These are phyloP conservation scores for Liparis tanakae DNA, from an alignment of 2,797 vertebrate genomes.

Conservation along the genomic window DNA sequence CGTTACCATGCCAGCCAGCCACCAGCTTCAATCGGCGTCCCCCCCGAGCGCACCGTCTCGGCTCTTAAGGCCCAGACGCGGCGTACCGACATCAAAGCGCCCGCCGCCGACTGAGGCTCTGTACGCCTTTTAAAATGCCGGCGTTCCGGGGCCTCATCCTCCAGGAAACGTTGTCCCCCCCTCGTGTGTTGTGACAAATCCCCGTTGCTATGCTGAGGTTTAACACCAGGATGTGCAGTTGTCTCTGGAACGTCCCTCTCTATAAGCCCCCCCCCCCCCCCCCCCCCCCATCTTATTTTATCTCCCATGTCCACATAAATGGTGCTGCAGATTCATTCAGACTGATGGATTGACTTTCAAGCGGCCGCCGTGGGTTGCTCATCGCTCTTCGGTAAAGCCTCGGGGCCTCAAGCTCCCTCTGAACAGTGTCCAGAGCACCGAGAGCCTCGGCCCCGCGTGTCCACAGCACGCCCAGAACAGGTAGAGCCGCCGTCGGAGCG, in stretches of 20 bases:
- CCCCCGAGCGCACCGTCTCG: too few species aligned
- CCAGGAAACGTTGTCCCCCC: constrained; percentile 17
- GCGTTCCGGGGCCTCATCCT: background rate
- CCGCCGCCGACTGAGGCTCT: background rate
- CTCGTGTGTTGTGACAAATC: constrained; percentile 33
- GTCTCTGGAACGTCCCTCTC: constrained; percentile 42
- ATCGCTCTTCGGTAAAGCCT: constrained; percentile 52
- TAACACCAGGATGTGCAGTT: constrained; percentile 45
- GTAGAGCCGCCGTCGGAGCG: constrained; percentile 33
- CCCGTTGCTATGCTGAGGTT: constrained; percentile 21
- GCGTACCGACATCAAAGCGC: too few species aligned
- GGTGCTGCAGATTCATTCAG: constrained; percentile 60
- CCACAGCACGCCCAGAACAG: constrained; percentile 36
- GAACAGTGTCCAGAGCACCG: constrained; percentile 48
- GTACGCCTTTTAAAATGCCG: constrained; percentile 6
- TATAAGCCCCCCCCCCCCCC: too few species aligned
- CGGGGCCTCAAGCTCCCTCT: constrained; percentile 40
- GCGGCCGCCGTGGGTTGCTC: constrained; percentile 58
- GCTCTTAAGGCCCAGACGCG: too few species aligned
- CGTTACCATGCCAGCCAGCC: background rate
- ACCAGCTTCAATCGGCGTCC: too few species aligned
- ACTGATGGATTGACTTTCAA: constrained; percentile 63
- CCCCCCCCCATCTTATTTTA: constrained; percentile 34
- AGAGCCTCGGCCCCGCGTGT: constrained; percentile 42
- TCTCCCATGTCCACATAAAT: constrained; percentile 53